A percentile compares a stretch with the other conserved stretches of the same genome.
Conservation (phyloP, 2,888 invertebrate species). For the Leistus spinibarbis region DNA sequence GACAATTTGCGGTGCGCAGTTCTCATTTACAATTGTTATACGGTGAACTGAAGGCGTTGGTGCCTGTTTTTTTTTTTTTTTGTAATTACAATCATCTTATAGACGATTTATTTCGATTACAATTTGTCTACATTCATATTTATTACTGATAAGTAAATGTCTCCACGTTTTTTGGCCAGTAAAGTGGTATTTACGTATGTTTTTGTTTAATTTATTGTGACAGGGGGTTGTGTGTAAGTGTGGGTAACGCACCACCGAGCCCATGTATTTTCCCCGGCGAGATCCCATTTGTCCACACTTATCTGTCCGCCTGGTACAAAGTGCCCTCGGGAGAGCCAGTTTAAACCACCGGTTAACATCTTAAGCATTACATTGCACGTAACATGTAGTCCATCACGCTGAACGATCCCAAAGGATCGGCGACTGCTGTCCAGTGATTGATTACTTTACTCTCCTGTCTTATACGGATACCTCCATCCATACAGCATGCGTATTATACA, state of each 20-base stretch:
- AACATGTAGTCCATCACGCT: slow-evolving; percentile 46
- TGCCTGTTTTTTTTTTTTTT: too few relatives aligned
- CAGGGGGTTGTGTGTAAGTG: slow-evolving; percentile 20
- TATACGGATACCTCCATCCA: neutral
- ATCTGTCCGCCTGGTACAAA: slow-evolving; percentile 45
- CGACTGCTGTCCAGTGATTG: slow-evolving; percentile 54
- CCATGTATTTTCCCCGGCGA: slow-evolving; percentile 14
- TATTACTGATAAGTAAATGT: neutral
- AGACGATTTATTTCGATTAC: too few relatives aligned
- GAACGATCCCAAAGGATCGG: slow-evolving; percentile 43
- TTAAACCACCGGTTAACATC: slow-evolving; percentile 58
- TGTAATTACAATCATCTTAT: too few relatives aligned
- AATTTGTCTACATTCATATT: neutral
- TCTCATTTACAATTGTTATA: too few relatives aligned
- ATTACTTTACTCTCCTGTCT: slow-evolving; percentile 51
- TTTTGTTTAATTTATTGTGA: slow-evolving; percentile 15
- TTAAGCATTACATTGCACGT: slow-evolving; percentile 58
- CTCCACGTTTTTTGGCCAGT: neutral
- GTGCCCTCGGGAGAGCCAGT: slow-evolving; percentile 54
- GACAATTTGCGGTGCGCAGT: too few relatives aligned
- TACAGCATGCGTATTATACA: neutral
- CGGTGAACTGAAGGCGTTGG: too few relatives aligned
- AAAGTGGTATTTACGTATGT: neutral
- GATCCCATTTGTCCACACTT: slow-evolving; percentile 46
- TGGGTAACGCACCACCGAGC: neutral